phyloP scores from a whole-genome alignment of 2,888 invertebrate species.

The Drosophila paranaensis region DNA sequence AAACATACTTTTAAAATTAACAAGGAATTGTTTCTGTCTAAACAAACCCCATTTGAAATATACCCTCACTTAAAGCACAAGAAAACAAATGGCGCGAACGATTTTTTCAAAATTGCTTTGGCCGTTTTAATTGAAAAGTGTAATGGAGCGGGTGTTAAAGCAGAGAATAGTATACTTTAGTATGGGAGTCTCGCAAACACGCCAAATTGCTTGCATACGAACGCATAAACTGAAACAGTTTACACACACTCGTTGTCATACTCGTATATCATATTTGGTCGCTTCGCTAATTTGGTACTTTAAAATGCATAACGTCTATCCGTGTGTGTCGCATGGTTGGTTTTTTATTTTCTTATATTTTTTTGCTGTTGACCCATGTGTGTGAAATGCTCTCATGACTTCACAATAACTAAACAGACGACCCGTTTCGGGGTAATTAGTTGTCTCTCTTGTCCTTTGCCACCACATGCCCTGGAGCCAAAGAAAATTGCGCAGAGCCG shows the following conservation, averaged over 20 bases:
- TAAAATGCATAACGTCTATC: conserved; percentile 53
- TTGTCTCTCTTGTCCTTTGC: conserved; percentile 55
- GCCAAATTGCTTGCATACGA: conserved; percentile 22
- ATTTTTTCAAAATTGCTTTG: conserved; percentile 50
- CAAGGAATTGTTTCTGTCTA: too few relatives aligned
- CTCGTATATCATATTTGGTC: conserved; percentile 23
- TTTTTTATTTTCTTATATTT: not conserved
- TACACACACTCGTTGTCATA: not conserved
- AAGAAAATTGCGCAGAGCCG: conserved; percentile 34
- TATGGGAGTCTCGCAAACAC: conserved; percentile 16
- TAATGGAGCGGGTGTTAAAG: conserved; percentile 36
- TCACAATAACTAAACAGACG: conserved; percentile 57
- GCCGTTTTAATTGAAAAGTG: conserved; percentile 60
- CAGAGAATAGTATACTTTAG: conserved; percentile 12
- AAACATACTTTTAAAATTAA: not conserved
- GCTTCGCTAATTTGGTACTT: conserved; percentile 58
- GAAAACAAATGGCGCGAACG: conserved; percentile 45
- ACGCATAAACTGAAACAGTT: not conserved
- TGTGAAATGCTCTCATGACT: conserved; percentile 54
- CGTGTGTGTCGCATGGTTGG: conserved; percentile 40
- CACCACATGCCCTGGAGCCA: conserved; percentile 34
- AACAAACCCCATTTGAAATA: not conserved
- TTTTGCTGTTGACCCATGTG: conserved; percentile 30
- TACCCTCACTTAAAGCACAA: conserved; percentile 17
- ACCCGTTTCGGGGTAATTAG: conserved; percentile 56